phyloP scores from a whole-genome alignment of 2,113 vertebrate genomes.

The Heterotilapia buettikoferi region DNA sequence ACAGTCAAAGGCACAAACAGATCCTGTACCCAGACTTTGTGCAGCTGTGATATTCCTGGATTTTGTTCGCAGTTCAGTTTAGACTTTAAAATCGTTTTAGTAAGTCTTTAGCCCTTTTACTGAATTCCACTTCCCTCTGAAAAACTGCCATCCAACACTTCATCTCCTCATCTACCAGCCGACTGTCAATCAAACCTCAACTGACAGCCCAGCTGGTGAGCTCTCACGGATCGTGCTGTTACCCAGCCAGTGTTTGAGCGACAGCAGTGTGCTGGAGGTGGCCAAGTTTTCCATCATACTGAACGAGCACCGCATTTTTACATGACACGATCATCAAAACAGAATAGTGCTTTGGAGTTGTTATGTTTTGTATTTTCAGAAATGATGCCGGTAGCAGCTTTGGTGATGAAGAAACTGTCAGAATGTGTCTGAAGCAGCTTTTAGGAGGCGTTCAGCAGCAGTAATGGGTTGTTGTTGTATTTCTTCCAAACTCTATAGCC shows the following conservation, averaged over 20 bases:
- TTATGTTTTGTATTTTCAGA: neutral
- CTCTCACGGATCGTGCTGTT: neutral
- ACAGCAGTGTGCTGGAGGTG: neutral
- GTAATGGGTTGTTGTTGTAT: neutral
- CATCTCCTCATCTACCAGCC: neutral
- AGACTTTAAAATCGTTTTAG: neutral
- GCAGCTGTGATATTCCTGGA: neutral
- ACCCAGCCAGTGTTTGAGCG: neutral
- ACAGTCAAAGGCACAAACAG: neutral
- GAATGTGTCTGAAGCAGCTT: neutral
- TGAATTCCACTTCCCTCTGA: neutral
- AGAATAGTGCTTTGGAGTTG: neutral
- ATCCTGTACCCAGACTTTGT: neutral
- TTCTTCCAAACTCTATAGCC: neutral
- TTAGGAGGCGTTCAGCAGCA: neutral
- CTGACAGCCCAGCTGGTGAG: neutral
- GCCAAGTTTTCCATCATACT: neutral
- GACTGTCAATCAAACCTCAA: neutral
- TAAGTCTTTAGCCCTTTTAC: neutral
- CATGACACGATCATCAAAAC: neutral
- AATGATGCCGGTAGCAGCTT: neutral
- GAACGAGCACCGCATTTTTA: neutral
- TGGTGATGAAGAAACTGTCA: neutral
- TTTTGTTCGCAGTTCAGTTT: neutral
- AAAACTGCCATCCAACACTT: neutral